A percentile compares a stretch with the other conserved stretches of the same genome.
Evolutionary conservation across 2,113 vertebrate genomes (phyloP).

Genomic region (Planiliza haematocheilus): DNA sequence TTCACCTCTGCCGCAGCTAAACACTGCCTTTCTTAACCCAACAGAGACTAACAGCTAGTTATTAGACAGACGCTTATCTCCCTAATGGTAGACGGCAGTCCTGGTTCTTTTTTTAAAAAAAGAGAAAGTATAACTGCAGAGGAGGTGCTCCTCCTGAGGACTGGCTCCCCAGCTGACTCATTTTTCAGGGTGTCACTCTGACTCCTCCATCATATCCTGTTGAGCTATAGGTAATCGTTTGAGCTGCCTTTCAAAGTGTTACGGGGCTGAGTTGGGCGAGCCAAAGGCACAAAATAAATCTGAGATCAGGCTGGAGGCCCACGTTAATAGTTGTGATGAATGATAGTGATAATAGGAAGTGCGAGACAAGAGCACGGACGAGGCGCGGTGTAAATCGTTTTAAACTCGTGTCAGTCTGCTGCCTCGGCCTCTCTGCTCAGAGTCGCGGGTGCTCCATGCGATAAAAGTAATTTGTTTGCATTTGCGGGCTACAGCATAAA

Average conservation of each 20-base stretch:
- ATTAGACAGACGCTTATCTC: constrained; percentile 52
- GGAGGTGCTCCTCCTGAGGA: background rate
- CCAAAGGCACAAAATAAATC: constrained; percentile 11
- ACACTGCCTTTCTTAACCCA: constrained; percentile 14
- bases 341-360: constrained; percentile 4
- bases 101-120: background rate
- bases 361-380: background rate
- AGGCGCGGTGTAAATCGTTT: background rate
- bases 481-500: constrained; percentile 4
- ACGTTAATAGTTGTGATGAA: background rate
- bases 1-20: constrained; percentile 41
- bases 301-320: background rate
- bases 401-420: background rate
- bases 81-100: constrained; percentile 45
- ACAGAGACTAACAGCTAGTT: constrained; percentile 30
- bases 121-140: background rate
- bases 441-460: background rate
- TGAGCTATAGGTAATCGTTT: background rate
- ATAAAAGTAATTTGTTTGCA: background rate
- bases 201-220: background rate
- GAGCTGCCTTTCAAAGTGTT: background rate
- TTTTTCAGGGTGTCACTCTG: constrained; percentile 2
- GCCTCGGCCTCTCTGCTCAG: background rate
- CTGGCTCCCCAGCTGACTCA: background rate
- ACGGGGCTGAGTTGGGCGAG: background rate